Base-by-base conservation (phyloP, 2,797 vertebrate genomes). In the Pipistrellus kuhlii region DNA sequence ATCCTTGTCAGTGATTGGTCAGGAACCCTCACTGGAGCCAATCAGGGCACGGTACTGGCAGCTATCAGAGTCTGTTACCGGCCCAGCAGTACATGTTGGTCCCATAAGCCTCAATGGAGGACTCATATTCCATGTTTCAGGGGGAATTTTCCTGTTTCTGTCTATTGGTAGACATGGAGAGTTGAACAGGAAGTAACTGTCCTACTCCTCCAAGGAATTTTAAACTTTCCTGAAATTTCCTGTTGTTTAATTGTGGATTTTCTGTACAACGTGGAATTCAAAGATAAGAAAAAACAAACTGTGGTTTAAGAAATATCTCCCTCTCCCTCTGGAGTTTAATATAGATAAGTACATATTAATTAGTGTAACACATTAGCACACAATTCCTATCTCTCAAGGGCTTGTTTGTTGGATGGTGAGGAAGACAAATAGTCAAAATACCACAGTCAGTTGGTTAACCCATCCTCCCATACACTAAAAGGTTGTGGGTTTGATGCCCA, bases 181-280 rank as follows among this genome's bases (percentile, higher is more conserved):
- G 62, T 38, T 38, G 25, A 53, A 83, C 27, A 86, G 32, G 18
- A 95, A 32, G 27, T 35, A 59, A 68, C 55, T 75, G 18, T 41
- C 21, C 18, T 51, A 48, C 9, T 81, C 38, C 44, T 92, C 10
- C 48, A 80, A 80, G 62, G 55, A 51, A 72, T 73, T 59, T 44
- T 12, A 2, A 41, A 27, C 20, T 13, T 85, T 57, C 80, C 21
- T 46, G 76, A 83, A 77, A 66, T 10, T 73, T 25, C 35, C 38
- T 59, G 30, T 48, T 91, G 30, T 21, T 91, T 51, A 88, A 88
- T 66, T 53, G 10, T 53, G 10, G 51, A 57, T 73, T 84, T 94
- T 73, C 71, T 87, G n/a, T 80, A 62, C 41, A 59, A 68, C 78
- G 35, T 73, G 11, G 48, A 66, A 8, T 73, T 89, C 30, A 73